Percentiles rank a stretch among this genome's conserved stretches.
phyloP scores from a whole-genome alignment of 2,113 vertebrate genomes.

The Coreoperca whiteheadi region DNA sequence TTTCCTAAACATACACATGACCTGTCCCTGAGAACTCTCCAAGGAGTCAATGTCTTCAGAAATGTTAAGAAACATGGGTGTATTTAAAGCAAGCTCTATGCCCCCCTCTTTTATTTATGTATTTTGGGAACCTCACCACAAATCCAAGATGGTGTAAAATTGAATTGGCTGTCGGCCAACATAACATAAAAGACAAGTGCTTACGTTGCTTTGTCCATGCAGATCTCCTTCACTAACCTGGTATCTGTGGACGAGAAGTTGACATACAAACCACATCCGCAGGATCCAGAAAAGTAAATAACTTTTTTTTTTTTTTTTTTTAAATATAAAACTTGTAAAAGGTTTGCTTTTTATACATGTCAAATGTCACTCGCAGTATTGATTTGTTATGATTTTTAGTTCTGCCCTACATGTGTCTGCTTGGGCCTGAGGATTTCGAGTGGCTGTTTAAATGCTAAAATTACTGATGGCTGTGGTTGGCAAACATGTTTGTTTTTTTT shows the following conservation, averaged over 20 bases:
- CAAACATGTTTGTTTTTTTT: background rate
- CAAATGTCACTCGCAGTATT: background rate
- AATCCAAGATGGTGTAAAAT: background rate
- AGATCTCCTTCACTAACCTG: conserved; percentile 98
- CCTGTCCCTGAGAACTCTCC: background rate
- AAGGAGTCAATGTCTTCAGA: background rate
- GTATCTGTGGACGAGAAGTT: conserved; percentile 97
- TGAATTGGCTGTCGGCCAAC: background rate
- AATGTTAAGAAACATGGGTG: background rate
- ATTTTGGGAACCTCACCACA: background rate
- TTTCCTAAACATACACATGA: background rate
- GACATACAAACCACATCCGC: conserved; percentile 94
- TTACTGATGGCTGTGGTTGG: background rate
- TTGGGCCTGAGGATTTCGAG: background rate
- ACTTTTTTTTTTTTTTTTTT: background rate
- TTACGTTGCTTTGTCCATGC: background rate
- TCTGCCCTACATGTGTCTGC: background rate
- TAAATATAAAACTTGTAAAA: too few relatives aligned
- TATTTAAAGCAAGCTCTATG: background rate
- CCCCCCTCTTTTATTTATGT: too few relatives aligned
- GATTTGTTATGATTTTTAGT: background rate
- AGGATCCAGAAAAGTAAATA: conserved; percentile 91
- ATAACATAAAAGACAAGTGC: too few relatives aligned
- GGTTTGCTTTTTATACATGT: background rate
- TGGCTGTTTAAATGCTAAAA: background rate